Base-by-base conservation (phyloP, 2,797 vertebrate species). In the Pristis pectinata region DNA sequence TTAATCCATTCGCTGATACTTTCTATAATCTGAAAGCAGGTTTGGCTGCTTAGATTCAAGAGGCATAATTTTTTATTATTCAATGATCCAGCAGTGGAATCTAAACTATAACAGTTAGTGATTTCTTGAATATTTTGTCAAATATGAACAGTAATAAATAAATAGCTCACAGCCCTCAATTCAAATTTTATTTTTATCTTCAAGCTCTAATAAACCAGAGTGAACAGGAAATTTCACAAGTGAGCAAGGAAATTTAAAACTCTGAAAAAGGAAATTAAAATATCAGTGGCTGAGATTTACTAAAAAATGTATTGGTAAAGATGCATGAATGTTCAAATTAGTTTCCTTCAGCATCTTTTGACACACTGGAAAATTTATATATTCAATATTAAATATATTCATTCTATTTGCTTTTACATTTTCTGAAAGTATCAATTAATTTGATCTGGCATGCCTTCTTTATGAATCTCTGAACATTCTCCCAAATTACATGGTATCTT, bases 261-360 rank as follows among this genome's bases (percentile, higher is more conserved):
- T 72, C 67, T 72, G 24, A 74, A 74, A 92, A 74, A 93, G 92
- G 67, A 93, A 74, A 93, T 72, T 72, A 49, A 93, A 53, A 11
- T 53, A 49, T 44, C 91, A 17, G 22, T 93, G 67, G 72, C 41
- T 15, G 74, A 93, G 37, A 49, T 93, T 53, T 74, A 53, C 93
- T 93, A 93, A 49, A 10, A 89, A 72, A 64, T 93, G 37, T 67
- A 17, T 19, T 92, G 19, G 67, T 44, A 15, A 74, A 93, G 44
- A 93, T 74, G 56, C 53, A 74, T 53, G 5, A 74, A 94, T 27
- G 70, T 30, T 30, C 41, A 72, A 49, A 74, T 59, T 24, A 8
- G 82, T 85, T 85, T 5, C 24, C 30, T 56, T 56, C 49, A 41
- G 87, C 87, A 91, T 22, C 61, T 11, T 91, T 11, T 67, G 61